Evolutionary conservation across 2,113 vertebrate species (phyloP).

Genomic region (Hippocampus guttulatus): DNA sequence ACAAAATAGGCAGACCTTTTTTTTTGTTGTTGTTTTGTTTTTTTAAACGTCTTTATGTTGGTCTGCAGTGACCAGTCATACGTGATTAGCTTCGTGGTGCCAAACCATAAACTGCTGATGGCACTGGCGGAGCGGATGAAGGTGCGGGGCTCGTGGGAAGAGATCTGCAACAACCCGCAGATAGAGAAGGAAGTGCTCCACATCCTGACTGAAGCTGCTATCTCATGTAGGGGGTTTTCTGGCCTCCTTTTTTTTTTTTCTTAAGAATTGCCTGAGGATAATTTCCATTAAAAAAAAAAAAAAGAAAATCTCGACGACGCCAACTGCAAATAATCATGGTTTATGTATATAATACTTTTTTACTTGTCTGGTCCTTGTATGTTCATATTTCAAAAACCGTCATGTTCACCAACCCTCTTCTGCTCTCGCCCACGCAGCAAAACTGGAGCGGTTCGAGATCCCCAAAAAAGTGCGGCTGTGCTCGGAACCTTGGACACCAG

Average conservation of each 20-base stretch:
- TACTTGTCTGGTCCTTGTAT: too few relatives aligned
- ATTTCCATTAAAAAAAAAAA: too few relatives aligned
- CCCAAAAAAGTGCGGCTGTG: constrained; percentile 92
- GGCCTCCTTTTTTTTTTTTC: too few relatives aligned
- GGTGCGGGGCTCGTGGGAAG: constrained; percentile 83
- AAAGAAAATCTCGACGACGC: too few relatives aligned
- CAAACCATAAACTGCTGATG: constrained; percentile 90
- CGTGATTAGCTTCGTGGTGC: constrained; percentile 95
- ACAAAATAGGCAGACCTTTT: background rate
- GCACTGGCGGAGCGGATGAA: constrained; percentile 79
- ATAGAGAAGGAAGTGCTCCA: constrained; percentile 89
- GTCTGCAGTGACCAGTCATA: constrained; percentile 87
- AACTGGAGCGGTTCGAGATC: constrained; percentile 94
- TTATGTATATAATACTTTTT: too few relatives aligned
- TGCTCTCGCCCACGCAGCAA: constrained; percentile 64
- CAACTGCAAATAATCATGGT: too few relatives aligned
- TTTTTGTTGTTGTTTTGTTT: background rate
- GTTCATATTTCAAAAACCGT: background rate
- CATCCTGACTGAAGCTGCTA: constrained; percentile 85
- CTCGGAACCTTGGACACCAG: constrained; percentile 91
- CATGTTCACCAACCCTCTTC: background rate
- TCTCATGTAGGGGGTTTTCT: constrained; percentile 71
- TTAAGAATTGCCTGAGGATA: too few relatives aligned
- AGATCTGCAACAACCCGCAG: constrained; percentile 84
- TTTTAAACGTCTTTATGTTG: background rate